phyloP scores from a whole-genome alignment of 1,140 invertebrate species.

The Saccostrea echinata region DNA sequence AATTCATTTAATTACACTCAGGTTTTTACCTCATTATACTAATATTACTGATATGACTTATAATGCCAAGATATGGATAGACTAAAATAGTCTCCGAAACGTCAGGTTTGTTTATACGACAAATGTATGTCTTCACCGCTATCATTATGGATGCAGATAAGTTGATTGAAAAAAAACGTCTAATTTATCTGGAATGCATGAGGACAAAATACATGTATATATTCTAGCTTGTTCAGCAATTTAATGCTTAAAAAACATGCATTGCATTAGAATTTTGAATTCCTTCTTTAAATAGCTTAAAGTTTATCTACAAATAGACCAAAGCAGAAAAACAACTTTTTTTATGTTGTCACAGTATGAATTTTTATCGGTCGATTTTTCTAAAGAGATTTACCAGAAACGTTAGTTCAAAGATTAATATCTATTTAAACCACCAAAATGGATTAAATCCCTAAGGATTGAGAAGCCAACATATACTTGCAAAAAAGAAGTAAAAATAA shows the following conservation, averaged over 20 bases:
- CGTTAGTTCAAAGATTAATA: too few relatives aligned
- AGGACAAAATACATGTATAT: too few relatives aligned
- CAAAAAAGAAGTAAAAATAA: too few relatives aligned
- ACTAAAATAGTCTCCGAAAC: background rate
- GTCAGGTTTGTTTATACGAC: background rate
- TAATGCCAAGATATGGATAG: background rate
- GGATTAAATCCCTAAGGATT: too few relatives aligned
- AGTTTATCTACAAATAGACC: too few relatives aligned
- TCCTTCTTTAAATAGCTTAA: too few relatives aligned
- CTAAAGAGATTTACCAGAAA: too few relatives aligned
- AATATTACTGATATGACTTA: background rate
- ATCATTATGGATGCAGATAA: background rate
- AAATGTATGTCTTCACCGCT: background rate
- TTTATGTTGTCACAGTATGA: too few relatives aligned
- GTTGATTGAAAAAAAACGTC: background rate
- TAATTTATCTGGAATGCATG: background rate
- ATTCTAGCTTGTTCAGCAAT: background rate
- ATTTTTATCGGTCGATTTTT: too few relatives aligned
- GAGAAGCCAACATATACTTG: too few relatives aligned
- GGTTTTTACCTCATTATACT: conserved; percentile 2
- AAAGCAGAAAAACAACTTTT: too few relatives aligned
- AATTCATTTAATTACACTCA: background rate
- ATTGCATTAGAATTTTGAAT: background rate
- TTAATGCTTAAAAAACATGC: background rate
- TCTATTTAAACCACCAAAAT: too few relatives aligned